Base-by-base conservation (phyloP, 2,888 invertebrate species). In the Coelinius sp. region DNA sequence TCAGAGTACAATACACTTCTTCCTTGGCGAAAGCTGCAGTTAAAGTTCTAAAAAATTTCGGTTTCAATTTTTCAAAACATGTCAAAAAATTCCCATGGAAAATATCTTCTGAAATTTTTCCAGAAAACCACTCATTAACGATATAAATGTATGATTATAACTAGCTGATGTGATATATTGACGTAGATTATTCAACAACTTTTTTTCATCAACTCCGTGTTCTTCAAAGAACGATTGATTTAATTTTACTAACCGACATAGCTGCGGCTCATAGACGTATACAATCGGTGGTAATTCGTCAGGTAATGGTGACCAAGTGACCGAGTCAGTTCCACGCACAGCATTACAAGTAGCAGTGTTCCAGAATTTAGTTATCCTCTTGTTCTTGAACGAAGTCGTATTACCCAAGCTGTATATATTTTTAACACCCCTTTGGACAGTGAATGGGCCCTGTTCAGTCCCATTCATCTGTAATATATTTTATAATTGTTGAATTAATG, bases 301-400 rank as follows among this genome's bases (percentile, higher is more conserved):
- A 6, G 88, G 83, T 22, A 90, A 88, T 0, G 91, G 91, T 0
- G 91, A 87, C 85, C 90, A 91, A 38, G 91, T 88, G 0, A 91
- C 84, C 0, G 90, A 84, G 79, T 92, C 92, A 0, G 90, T 89
- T 0, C 92, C 92, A 71, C 88, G 89, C 52, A 92, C 86, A 79
- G 81, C 84, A 4, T 90, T 90, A 79, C 92, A 92, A 76, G 88
- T 87, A 0, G 85, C 78, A 68, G 89, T 88, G 0, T 88, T 89
- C 89, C 79, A 86, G 83, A 86, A 82, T 35, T 79, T 79, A 0
- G 80, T 86, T 0, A 70, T 44, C 0, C 76, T 79, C 71, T 88
- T 82, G 0, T 87, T 89, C 70, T 89, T 86, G 81, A 88, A 91
- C 0, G 89, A 83, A 0, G 89, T 85, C 1, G 91, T 89, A 73